These are phyloP conservation scores for Cuculus canorus DNA, from an alignment of 2,797 vertebrate genomes.

Conservation along the genomic window DNA sequence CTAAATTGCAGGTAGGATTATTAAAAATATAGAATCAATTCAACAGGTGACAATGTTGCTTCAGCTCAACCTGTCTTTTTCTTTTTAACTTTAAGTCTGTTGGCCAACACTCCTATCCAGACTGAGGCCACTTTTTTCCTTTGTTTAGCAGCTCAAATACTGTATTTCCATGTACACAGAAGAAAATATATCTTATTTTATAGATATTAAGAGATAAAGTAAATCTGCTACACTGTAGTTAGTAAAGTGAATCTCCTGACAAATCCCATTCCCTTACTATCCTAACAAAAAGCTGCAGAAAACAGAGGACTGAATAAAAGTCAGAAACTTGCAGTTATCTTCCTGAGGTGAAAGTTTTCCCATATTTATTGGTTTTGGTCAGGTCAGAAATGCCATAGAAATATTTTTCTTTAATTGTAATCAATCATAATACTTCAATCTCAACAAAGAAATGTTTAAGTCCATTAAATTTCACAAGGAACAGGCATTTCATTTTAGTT, in stretches of 20 bases:
- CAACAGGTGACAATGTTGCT: background rate
- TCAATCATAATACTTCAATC: background rate
- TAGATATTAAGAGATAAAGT: background rate
- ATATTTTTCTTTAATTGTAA: background rate
- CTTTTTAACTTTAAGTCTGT: background rate
- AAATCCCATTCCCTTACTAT: background rate
- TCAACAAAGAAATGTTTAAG: background rate
- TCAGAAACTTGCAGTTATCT: background rate
- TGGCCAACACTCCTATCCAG: background rate
- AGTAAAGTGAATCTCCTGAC: background rate
- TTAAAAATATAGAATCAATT: background rate
- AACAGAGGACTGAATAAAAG: background rate
- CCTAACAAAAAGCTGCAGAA: background rate
- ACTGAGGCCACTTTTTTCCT: background rate
- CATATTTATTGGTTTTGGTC: background rate
- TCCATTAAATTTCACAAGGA: background rate
- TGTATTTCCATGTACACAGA: background rate
- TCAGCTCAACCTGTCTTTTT: background rate
- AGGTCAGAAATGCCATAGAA: background rate
- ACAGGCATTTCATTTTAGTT: background rate
- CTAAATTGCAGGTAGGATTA: background rate
- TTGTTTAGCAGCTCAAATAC: background rate
- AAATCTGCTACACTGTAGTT: background rate
- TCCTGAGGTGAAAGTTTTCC: background rate
- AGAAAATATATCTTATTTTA: background rate